Evolutionary conservation across 2,113 vertebrate genomes (phyloP).

Genomic region (mouse (Mus musculus)): GRCm39 chr3:128788501-128789000

Average conservation of each 20-base stretch:
- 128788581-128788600: not conserved
- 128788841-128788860: not conserved
- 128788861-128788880: not conserved
- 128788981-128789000: not conserved
- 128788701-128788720: constrained; percentile 13
- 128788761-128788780: not conserved
- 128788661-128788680: not conserved
- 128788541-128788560: constrained; percentile 44
- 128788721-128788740: not conserved
- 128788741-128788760: not conserved
- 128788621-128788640: not conserved
- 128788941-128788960: not conserved
- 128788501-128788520: constrained; percentile 52
- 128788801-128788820: not conserved
- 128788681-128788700: constrained; percentile 42
- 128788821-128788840: not conserved
- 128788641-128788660: not conserved
- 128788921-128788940: not conserved
- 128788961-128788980: not conserved
- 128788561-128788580: constrained; percentile 49
- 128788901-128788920: not conserved
- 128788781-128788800: not conserved
- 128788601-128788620: not conserved
- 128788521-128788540: constrained; percentile 42
- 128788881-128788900: not conserved